A percentile compares a stretch with the other conserved stretches of the same genome.
Evolutionary conservation across 2,888 invertebrate species (phyloP).

Genomic region (Microctonus aethiopoides): DNA sequence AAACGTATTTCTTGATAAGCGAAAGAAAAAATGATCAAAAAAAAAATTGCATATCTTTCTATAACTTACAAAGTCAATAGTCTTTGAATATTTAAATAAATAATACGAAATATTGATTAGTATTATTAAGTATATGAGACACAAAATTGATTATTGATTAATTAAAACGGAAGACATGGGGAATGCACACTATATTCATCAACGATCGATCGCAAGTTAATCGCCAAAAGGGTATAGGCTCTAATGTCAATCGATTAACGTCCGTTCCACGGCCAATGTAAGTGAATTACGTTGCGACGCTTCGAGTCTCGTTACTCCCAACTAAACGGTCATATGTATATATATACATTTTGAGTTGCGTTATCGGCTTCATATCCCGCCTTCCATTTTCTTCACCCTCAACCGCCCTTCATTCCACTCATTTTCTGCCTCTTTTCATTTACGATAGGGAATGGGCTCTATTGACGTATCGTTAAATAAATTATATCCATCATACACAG

Average conservation of each 20-base stretch:
- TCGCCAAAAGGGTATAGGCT: constrained; percentile 12
- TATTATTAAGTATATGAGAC: not conserved
- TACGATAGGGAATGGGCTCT: constrained; percentile 12
- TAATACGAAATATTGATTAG: not conserved
- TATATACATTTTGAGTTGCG: not conserved
- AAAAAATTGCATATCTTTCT: not conserved
- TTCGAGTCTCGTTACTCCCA: constrained; percentile 22
- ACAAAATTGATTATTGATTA: not conserved
- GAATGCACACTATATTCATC: not conserved
- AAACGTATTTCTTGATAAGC: not conserved
- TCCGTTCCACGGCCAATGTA: constrained; percentile 27
- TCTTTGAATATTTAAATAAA: not conserved
- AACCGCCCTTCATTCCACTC: not conserved
- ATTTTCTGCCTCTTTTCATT: not conserved
- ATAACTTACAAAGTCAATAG: not conserved
- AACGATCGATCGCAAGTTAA: constrained; percentile 18
- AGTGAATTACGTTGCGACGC: constrained; percentile 35
- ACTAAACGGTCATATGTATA: constrained; percentile 17
- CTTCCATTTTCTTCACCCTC: not conserved
- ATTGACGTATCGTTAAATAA: constrained; percentile 33
- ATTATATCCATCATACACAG: constrained; percentile 35
- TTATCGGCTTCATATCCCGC: constrained; percentile 17
- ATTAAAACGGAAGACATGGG: not conserved
- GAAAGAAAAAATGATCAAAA: not conserved
- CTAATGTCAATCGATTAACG: constrained; percentile 32